Evolutionary conservation across 2,113 vertebrate genomes (phyloP).

Genomic region (Catharus bicknelli): DNA sequence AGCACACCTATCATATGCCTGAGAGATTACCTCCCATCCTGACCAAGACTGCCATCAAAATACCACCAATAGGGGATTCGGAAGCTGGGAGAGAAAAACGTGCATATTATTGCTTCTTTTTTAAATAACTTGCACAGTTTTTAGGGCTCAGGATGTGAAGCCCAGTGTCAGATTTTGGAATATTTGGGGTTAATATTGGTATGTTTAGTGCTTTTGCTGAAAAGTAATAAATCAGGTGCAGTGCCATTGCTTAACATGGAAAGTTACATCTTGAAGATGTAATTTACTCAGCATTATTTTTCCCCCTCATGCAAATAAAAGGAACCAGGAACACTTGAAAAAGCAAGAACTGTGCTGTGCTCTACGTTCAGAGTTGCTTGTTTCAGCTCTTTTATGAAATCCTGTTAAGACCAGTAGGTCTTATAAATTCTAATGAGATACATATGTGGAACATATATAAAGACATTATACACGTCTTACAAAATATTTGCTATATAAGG

Average conservation of each 20-base stretch:
- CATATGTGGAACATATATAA: conserved; percentile 69
- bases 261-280: not conserved
- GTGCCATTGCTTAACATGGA: not conserved
- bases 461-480: conserved; percentile 60
- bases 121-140: not conserved
- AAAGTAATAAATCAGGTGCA: not conserved
- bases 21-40: not conserved
- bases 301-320: not conserved
- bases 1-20: conserved; percentile 1
- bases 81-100: not conserved
- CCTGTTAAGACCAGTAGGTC: conserved; percentile 71
- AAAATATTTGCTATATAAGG: conserved; percentile 64
- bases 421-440: conserved; percentile 75
- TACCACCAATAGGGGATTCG: not conserved
- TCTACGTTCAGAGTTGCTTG: conserved; percentile 41
- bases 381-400: conserved; percentile 69
- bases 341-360: conserved; percentile 31
- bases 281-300: not conserved
- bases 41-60: not conserved
- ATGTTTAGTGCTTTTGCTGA: not conserved
- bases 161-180: not conserved
- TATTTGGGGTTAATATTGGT: not conserved
- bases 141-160: not conserved
- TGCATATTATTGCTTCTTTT: not conserved
- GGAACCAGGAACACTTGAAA: conserved; percentile 41